These are phyloP conservation scores for Bryconaethiops microstoma DNA, from an alignment of 2,797 vertebrate genomes.

Conservation along the genomic window DNA sequence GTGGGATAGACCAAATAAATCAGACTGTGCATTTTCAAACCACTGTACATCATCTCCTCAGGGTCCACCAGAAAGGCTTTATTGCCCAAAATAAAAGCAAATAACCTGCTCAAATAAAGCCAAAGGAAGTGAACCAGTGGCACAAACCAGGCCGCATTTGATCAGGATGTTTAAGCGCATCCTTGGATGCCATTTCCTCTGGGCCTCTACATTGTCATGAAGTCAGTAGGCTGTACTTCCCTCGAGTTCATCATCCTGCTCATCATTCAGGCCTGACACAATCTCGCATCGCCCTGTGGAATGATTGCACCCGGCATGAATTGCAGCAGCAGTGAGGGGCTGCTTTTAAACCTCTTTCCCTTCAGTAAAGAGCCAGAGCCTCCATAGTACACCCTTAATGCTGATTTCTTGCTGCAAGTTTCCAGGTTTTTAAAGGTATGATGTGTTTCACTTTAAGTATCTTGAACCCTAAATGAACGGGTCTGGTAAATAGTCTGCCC, in stretches of 20 bases:
- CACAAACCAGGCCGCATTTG: conserved; percentile 1
- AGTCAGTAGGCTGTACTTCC: not conserved
- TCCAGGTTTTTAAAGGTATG: not conserved
- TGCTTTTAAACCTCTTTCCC: conserved; percentile 1
- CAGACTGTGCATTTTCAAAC: not conserved
- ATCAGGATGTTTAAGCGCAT: conserved; percentile 11
- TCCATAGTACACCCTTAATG: not conserved
- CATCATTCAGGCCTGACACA: conserved; percentile 23
- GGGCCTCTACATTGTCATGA: not conserved
- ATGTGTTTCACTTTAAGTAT: not conserved
- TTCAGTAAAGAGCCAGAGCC: not conserved
- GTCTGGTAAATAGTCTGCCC: conserved; percentile 10
- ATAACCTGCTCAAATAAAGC: not conserved
- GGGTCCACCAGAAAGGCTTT: not conserved
- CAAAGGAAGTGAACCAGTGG: not conserved
- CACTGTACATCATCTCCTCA: not conserved
- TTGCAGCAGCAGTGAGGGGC: conserved; percentile 10
- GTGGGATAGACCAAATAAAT: not conserved
- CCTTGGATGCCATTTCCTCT: conserved; percentile 1
- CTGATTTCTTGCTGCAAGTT: conserved; percentile 1
- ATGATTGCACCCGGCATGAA: conserved; percentile 12
- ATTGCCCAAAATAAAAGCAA: conserved; percentile 7
- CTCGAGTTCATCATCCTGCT: conserved; percentile 15
- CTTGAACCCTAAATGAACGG: conserved; percentile 3
- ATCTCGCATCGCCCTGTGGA: not conserved